phyloP scores from a whole-genome alignment of 1,140 invertebrate genomes.

The Drosophila nebulosa region DNA sequence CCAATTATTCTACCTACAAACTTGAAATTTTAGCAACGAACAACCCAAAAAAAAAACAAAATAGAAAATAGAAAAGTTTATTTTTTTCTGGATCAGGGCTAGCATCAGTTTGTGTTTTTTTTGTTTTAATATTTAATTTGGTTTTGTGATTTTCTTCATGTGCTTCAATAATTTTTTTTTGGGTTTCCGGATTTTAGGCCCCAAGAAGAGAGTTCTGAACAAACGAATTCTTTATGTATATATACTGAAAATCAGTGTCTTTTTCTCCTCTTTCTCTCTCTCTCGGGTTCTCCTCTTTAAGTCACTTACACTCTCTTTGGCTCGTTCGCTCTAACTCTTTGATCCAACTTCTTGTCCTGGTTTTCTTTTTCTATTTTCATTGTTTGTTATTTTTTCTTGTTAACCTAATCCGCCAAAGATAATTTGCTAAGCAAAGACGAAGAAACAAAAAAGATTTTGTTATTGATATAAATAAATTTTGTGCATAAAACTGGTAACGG shows the following conservation, averaged over 20 bases:
- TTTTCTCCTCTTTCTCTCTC: background rate
- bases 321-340: background rate
- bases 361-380: background rate
- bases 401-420: background rate
- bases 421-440: constrained; percentile 5
- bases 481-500: constrained; percentile 87
- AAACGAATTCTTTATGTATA: background rate
- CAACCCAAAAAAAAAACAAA: background rate
- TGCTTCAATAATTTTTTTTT: background rate
- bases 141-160: background rate
- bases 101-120: background rate
- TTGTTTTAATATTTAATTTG: background rate
- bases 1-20: background rate
- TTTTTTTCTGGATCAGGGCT: background rate
- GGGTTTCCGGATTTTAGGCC: background rate
- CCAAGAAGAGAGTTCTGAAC: background rate
- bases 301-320: background rate
- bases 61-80: background rate
- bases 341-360: background rate
- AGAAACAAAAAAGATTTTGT: constrained; percentile 13
- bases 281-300: background rate
- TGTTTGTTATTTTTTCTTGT: background rate
- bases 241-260: background rate
- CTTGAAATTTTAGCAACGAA: background rate
- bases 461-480: constrained; percentile 39